Percentiles rank a stretch among this genome's conserved stretches.
Evolutionary conservation across 2,888 invertebrate species (phyloP).

Genomic region (Sinodicranocentrus sp.): DNA sequence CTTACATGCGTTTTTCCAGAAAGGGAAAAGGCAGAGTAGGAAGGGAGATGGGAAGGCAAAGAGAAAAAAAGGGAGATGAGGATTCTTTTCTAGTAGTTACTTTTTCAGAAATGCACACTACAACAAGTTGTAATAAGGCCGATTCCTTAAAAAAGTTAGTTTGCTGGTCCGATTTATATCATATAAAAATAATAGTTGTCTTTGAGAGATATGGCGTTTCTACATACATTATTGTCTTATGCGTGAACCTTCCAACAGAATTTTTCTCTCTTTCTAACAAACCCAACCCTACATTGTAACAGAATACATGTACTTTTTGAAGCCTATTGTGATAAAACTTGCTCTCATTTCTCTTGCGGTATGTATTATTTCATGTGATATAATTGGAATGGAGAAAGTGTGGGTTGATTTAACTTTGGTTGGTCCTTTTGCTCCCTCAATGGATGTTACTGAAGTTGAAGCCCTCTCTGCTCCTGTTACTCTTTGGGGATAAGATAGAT

Average conservation of each 20-base stretch:
- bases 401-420: conserved; percentile 66
- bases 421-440: conserved; percentile 73
- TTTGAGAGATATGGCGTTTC: conserved; percentile 48
- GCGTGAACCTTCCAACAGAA: too few species aligned
- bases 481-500: conserved; percentile 71
- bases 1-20: conserved; percentile 37
- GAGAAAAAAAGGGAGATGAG: conserved; percentile 37
- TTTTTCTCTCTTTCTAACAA: too few species aligned
- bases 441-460: conserved; percentile 70
- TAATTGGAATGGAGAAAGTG: conserved; percentile 69
- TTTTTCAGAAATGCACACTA: conserved; percentile 56
- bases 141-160: conserved; percentile 51
- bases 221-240: conserved; percentile 30
- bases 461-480: conserved; percentile 32
- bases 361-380: conserved; percentile 54
- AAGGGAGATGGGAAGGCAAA: conserved; percentile 5
- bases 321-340: not conserved
- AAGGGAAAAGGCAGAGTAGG: conserved; percentile 10
- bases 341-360: conserved; percentile 39
- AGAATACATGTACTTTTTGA: not conserved
- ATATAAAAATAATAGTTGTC: conserved; percentile 60
- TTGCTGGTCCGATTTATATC: conserved; percentile 48
- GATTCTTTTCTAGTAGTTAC: conserved; percentile 58
- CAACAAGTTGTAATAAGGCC: conserved; percentile 58
- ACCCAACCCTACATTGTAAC: too few species aligned